phyloP scores from a whole-genome alignment of 2,797 vertebrate species.

The Octomys mimax region DNA sequence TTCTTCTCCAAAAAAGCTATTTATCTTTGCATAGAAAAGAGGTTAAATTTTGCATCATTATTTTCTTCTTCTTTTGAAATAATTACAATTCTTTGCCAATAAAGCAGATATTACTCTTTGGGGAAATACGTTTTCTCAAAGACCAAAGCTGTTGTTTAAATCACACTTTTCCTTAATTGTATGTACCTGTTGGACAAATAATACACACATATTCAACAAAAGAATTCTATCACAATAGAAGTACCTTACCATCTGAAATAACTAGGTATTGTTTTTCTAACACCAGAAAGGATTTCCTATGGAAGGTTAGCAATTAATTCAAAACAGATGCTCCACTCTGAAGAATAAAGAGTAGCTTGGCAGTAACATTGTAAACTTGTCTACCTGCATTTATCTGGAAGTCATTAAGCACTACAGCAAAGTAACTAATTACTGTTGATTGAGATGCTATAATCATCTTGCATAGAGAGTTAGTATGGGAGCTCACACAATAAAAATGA shows the following conservation, averaged over 20 bases:
- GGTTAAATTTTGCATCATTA: neutral
- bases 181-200: neutral
- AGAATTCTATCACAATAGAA: neutral
- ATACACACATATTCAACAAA: neutral
- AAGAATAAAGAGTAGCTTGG: conserved; percentile 65
- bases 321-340: conserved; percentile 76
- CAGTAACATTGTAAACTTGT: conserved; percentile 74
- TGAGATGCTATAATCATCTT: conserved; percentile 56
- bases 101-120: neutral
- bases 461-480: conserved; percentile 2
- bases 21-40: neutral
- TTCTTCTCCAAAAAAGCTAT: neutral
- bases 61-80: conserved; percentile 43
- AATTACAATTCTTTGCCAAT: neutral
- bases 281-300: conserved; percentile 66
- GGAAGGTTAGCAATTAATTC: conserved; percentile 83
- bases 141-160: neutral
- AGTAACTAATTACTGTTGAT: conserved; percentile 75
- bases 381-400: conserved; percentile 83
- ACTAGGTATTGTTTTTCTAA: conserved; percentile 72
- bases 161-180: conserved; percentile 1
- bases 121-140: conserved; percentile 19
- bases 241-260: conserved; percentile 37
- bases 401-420: conserved; percentile 61
- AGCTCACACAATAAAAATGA: conserved; percentile 13